phyloP scores from a whole-genome alignment of 2,797 vertebrate genomes.

The Hemitrygon akajei region DNA sequence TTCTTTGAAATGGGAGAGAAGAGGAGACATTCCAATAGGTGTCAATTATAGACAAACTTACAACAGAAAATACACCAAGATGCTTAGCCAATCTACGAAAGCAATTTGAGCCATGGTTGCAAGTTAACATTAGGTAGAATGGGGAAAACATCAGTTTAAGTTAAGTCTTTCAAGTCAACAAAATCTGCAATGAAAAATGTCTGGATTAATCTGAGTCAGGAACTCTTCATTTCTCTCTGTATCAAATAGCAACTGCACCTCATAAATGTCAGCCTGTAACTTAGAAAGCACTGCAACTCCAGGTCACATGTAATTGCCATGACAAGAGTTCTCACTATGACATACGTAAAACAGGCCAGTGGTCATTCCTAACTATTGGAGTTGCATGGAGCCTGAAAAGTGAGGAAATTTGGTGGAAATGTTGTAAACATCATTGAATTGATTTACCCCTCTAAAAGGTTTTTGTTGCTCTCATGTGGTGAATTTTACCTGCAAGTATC shows the following conservation, averaged over 20 bases:
- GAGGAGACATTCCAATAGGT: background rate
- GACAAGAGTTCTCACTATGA: background rate
- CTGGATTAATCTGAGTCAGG: background rate
- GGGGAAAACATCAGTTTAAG: background rate
- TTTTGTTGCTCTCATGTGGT: background rate
- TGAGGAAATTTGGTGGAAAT: background rate
- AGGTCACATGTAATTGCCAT: background rate
- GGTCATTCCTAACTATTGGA: background rate
- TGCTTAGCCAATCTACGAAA: background rate
- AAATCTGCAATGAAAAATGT: background rate
- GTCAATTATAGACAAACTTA: background rate
- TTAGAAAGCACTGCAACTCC: background rate
- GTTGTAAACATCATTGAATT: background rate
- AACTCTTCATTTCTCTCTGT: background rate
- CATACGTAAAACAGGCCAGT: background rate
- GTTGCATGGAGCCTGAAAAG: background rate
- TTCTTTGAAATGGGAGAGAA: background rate
- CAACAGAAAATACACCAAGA: background rate
- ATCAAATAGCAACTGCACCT: background rate
- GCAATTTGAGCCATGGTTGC: background rate
- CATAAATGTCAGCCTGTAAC: background rate
- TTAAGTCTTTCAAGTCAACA: background rate
- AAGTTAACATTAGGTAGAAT: background rate
- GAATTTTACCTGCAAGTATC: background rate
- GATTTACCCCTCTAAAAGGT: background rate